These are phyloP conservation scores for Sapajus apella DNA, from an alignment of 2,113 vertebrate species.

Conservation along the genomic window DNA sequence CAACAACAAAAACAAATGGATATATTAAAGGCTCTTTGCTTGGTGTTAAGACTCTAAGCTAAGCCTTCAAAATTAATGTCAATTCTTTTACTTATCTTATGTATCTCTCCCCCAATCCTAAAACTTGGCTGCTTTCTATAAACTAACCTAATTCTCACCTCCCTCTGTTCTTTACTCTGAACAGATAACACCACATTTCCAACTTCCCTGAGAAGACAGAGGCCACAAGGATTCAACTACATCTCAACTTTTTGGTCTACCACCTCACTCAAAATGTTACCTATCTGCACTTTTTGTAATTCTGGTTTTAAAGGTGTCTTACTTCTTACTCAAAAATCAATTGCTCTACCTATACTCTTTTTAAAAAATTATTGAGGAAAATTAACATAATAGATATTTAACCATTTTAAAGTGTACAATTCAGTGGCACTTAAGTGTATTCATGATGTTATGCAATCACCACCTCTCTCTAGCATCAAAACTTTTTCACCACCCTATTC, in stretches of 20 bases:
- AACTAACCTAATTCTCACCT: background rate
- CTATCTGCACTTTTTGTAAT: background rate
- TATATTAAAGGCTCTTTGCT: background rate
- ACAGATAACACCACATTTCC: background rate
- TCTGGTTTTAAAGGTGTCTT: background rate
- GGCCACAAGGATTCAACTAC: background rate
- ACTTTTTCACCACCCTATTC: background rate
- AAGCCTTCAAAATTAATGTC: background rate
- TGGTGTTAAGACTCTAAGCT: background rate
- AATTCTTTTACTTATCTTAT: background rate
- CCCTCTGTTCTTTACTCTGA: background rate
- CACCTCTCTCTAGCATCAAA: background rate
- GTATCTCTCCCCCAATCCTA: background rate
- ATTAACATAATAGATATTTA: background rate
- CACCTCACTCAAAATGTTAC: background rate
- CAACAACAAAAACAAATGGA: background rate
- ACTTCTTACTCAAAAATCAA: background rate
- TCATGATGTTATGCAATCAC: background rate
- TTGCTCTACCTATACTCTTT: background rate
- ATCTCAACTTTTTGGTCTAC: background rate
- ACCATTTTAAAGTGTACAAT: background rate
- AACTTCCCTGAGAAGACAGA: constrained; percentile 8
- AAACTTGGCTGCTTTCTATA: background rate
- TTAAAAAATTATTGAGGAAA: background rate
- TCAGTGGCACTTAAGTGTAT: background rate